Conservation (phyloP, 2,888 invertebrate genomes). For the Cetonia aurata region DNA sequence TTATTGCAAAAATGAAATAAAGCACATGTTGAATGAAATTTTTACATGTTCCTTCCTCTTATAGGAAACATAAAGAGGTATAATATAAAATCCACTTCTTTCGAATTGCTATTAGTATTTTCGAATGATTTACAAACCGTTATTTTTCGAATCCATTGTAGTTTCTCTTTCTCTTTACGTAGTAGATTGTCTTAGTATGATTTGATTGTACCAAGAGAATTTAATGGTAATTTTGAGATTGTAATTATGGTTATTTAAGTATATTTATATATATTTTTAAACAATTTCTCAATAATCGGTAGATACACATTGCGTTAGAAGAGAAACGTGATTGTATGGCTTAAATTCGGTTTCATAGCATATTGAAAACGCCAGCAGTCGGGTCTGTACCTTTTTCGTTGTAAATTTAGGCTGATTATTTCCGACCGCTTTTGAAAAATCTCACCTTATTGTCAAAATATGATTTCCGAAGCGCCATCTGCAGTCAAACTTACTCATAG, state of each 20-base stretch:
- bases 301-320: neutral
- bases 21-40: neutral
- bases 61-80: no score
- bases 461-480: neutral
- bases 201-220: constrained; percentile 1
- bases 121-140: neutral
- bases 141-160: neutral
- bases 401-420: neutral
- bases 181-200: constrained; percentile 19
- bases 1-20: no score
- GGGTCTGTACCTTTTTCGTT: neutral
- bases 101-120: constrained; percentile 21
- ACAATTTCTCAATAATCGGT: neutral
- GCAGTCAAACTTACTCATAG: constrained; percentile 42
- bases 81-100: no score
- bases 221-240: neutral
- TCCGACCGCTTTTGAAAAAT: no score
- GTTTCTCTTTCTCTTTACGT: neutral
- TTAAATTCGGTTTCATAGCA: constrained; percentile 13
- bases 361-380: neutral
- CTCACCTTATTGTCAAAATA: constrained; percentile 26
- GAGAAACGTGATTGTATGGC: constrained; percentile 7
- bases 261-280: neutral
- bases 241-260: no score
- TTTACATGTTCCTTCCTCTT: neutral